Evolutionary conservation across 2,888 invertebrate genomes (phyloP).

Genomic region (Limnephilus lunatus): DNA sequence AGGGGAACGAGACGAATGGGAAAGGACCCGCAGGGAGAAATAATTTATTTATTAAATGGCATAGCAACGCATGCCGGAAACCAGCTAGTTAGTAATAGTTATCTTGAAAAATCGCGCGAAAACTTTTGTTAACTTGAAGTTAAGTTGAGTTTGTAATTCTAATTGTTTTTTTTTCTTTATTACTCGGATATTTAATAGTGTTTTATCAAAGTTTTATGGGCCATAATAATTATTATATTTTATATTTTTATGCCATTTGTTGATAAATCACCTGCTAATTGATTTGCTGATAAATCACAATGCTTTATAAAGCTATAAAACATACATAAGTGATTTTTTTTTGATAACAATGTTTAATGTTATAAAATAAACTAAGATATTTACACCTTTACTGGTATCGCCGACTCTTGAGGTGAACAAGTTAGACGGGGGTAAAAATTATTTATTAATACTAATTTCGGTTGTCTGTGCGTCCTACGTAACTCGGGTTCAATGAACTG

Average conservation of each 20-base stretch:
- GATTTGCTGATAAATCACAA: no score
- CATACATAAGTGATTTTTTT: neutral
- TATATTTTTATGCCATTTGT: neutral
- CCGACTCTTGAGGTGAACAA: neutral
- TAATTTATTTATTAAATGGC: no score
- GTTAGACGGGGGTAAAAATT: no score
- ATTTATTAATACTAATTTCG: no score
- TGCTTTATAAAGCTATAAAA: neutral
- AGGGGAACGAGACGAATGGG: no score
- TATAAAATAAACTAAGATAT: neutral
- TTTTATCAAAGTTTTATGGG: neutral
- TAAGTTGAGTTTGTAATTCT: neutral
- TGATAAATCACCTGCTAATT: neutral
- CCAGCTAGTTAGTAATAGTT: no score
- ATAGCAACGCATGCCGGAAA: no score
- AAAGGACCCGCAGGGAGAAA: no score
- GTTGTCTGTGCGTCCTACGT: no score
- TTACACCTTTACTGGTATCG: neutral
- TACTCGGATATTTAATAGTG: neutral
- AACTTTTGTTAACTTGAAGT: no score
- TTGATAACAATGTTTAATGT: neutral
- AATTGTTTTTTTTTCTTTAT: neutral
- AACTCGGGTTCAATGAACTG: no score
- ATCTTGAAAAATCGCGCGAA: neutral
- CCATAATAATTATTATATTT: neutral